Conservation (phyloP, 2,888 invertebrate genomes). For the Spisula solida region DNA sequence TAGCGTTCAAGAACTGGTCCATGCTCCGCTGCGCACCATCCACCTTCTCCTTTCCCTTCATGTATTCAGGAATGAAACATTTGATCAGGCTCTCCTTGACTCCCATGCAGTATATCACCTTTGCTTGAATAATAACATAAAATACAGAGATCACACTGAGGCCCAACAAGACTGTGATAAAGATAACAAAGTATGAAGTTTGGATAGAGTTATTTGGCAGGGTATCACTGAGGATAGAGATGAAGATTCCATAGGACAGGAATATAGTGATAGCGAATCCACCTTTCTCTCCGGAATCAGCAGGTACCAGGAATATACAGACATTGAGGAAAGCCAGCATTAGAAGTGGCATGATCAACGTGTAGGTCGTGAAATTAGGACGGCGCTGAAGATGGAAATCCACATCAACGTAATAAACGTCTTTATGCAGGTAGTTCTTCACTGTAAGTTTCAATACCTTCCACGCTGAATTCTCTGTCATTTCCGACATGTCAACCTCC, state of each 20-base stretch:
- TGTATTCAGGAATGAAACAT: slow-evolving; percentile 1
- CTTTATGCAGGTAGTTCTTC: neutral
- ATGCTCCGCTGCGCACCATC: neutral
- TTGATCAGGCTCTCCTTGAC: neutral
- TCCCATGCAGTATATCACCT: neutral
- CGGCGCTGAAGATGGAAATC: slow-evolving; percentile 30
- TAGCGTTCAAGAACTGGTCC: neutral
- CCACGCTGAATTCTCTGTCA: slow-evolving; percentile 49
- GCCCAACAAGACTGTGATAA: slow-evolving; percentile 28
- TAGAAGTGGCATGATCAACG: slow-evolving; percentile 38
- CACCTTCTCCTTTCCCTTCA: neutral
- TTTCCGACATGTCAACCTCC: slow-evolving; percentile 26
- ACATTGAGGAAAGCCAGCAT: slow-evolving; percentile 47
- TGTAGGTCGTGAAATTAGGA: slow-evolving; percentile 33
- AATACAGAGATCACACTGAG: slow-evolving; percentile 35
- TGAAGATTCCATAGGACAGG: slow-evolving; percentile 53
- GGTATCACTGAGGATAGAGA: slow-evolving; percentile 35
- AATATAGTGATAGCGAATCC: slow-evolving; percentile 52
- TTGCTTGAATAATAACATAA: slow-evolving; percentile 43
- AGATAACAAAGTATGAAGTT: slow-evolving; percentile 41
- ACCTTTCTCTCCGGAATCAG: slow-evolving; percentile 51
- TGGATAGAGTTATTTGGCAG: slow-evolving; percentile 51
- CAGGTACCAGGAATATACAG: slow-evolving; percentile 50
- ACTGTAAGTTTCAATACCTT: slow-evolving; percentile 15
- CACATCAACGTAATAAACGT: slow-evolving; percentile 34